These are phyloP conservation scores for Spheniscus humboldti DNA, from an alignment of 2,797 vertebrate genomes.

Conservation along the genomic window DNA sequence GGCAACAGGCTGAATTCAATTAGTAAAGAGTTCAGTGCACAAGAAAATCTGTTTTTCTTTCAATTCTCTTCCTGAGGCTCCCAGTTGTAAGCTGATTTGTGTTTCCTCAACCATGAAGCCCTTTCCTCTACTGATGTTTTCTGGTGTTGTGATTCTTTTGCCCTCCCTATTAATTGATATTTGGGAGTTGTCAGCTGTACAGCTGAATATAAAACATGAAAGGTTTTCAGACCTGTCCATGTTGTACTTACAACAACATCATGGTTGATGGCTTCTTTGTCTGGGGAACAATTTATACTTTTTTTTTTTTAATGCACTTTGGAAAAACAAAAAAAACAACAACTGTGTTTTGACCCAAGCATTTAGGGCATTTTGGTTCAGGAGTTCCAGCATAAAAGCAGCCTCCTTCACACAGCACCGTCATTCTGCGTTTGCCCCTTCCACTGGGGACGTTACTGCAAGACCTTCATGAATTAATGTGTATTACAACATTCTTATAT, in stretches of 20 bases:
- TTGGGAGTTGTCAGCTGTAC: neutral
- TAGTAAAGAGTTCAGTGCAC: slow-evolving; percentile 31
- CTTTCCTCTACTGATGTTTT: slow-evolving; percentile 17
- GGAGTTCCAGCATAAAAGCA: neutral
- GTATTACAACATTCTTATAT: neutral
- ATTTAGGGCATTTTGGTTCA: neutral
- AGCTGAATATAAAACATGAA: neutral
- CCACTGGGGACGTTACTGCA: neutral
- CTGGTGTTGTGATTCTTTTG: slow-evolving; percentile 32
- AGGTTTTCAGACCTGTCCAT: neutral
- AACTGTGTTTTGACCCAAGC: neutral
- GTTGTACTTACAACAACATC: neutral
- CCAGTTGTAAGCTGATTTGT: neutral
- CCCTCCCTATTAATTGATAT: neutral
- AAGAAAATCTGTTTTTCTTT: slow-evolving; percentile 51
- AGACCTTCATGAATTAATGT: neutral
- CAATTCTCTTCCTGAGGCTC: neutral
- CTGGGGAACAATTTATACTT: neutral
- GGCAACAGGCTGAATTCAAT: slow-evolving; percentile 25
- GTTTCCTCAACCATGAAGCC: slow-evolving; percentile 18
- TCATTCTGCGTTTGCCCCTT: neutral
- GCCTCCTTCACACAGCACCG: neutral
- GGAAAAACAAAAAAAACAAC: neutral
- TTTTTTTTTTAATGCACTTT: neutral
- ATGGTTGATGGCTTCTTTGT: neutral